phyloP scores from a whole-genome alignment of 2,113 vertebrate species.

The Mormyrus lacerda region DNA sequence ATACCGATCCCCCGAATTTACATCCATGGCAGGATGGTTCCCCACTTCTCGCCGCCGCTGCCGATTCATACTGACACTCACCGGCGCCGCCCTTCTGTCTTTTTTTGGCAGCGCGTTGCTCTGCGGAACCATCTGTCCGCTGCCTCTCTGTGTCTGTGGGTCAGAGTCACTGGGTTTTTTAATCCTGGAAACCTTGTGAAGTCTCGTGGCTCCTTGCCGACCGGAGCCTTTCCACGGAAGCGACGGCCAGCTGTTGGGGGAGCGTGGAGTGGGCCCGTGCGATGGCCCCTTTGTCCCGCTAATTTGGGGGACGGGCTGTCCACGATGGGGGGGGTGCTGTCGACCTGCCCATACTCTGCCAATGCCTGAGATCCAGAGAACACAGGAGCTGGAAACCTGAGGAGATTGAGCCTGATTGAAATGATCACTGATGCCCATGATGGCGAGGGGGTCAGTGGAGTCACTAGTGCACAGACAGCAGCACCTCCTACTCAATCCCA shows the following conservation, averaged over 20 bases:
- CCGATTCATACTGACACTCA: not conserved
- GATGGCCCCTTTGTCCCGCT: conserved; percentile 65
- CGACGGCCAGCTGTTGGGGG: conserved; percentile 75
- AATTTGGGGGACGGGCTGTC: conserved; percentile 24
- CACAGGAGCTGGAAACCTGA: not conserved
- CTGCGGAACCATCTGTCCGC: conserved; percentile 98
- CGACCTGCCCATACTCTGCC: conserved; percentile 14
- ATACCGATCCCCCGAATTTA: not conserved
- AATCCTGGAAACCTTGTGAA: conserved; percentile 91
- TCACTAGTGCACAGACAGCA: not conserved
- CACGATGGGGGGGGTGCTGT: not conserved
- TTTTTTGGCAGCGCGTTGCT: conserved; percentile 84
- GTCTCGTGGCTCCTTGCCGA: conserved; percentile 83
- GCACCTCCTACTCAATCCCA: not conserved
- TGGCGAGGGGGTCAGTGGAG: not conserved
- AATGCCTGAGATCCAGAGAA: conserved; percentile 10
- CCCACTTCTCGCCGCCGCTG: not conserved
- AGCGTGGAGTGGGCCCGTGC: conserved; percentile 43
- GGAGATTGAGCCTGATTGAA: not conserved
- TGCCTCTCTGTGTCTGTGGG: conserved; percentile 85
- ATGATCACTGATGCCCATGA: not conserved
- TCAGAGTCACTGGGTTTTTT: conserved; percentile 86
- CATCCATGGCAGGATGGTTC: not conserved
- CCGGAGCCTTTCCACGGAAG: conserved; percentile 67
- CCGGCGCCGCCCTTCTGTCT: conserved; percentile 82